Percentiles rank a stretch among this genome's conserved stretches.
These are phyloP conservation scores for Gopherus flavomarginatus DNA, from an alignment of 2,113 vertebrate genomes.

Conservation along the genomic window DNA sequence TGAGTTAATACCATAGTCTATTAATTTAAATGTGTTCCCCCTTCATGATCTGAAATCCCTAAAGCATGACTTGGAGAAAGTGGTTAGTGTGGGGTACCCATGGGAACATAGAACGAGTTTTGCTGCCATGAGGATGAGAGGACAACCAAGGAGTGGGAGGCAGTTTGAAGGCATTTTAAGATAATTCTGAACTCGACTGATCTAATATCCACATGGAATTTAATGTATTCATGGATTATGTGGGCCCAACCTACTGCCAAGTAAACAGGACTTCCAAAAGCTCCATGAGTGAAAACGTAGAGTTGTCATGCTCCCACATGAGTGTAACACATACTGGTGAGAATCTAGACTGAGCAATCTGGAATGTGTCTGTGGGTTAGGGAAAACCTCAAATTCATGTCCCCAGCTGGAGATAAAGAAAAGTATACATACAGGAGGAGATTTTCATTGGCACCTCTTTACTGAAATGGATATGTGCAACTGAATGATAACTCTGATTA, in stretches of 20 bases:
- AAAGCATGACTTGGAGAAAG: background rate
- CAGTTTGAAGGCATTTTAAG: background rate
- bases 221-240: background rate
- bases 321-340: background rate
- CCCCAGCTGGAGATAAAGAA: background rate
- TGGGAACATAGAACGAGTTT: background rate
- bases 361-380: background rate
- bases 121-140: background rate
- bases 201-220: background rate
- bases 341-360: background rate
- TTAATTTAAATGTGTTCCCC: background rate
- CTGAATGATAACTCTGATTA: background rate
- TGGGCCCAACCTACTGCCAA: background rate
- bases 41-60: background rate
- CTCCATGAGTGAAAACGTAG: background rate
- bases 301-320: background rate
- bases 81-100: background rate
- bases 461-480: background rate
- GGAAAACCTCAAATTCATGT: too few relatives aligned
- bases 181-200: background rate
- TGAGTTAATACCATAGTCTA: background rate
- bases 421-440: background rate
- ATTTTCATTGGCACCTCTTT: background rate
- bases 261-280: background rate
- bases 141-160: background rate